phyloP scores from a whole-genome alignment of 1,140 invertebrate species.

The Cyclargus thomasi region DNA sequence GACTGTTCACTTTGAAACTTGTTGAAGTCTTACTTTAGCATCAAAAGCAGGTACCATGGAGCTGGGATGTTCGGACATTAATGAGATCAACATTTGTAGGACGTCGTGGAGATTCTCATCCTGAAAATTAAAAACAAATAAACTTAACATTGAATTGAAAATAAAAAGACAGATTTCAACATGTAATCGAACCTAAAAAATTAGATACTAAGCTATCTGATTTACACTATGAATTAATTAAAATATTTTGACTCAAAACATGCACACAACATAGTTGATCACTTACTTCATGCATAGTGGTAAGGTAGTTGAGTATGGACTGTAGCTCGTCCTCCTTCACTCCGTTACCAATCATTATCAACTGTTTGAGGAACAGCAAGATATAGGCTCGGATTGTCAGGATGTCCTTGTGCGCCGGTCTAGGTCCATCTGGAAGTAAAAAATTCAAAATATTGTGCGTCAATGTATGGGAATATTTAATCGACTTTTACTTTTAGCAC shows the following conservation, averaged over 20 bases:
- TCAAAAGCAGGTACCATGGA: conserved; percentile 99
- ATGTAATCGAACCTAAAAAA: too few species aligned
- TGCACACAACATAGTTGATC: too few species aligned
- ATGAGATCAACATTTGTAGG: conserved; percentile 94
- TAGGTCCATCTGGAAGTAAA: conserved; percentile 86
- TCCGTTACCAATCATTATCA: conserved; percentile 97
- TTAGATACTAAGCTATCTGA: too few species aligned
- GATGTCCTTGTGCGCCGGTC: conserved; percentile 95
- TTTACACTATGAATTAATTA: too few species aligned
- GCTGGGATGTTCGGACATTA: conserved; percentile 98
- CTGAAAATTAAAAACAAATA: conserved; percentile 69
- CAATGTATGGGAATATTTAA: too few species aligned
- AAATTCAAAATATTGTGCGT: too few species aligned
- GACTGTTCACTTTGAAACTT: too few species aligned
- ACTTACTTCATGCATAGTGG: conserved; percentile 94
- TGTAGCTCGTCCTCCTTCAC: conserved; percentile 99
- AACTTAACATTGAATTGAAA: neutral
- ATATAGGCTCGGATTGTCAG: conserved; percentile 96
- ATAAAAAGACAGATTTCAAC: too few species aligned
- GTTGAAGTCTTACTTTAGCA: conserved; percentile 77
- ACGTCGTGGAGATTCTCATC: conserved; percentile 99
- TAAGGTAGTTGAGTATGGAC: conserved; percentile 97
- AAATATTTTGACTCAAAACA: too few species aligned
- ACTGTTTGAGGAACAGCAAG: conserved; percentile 94
- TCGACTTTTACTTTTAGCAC: too few species aligned